Conservation (phyloP, 2,888 invertebrate genomes). For the Diaperis boleti region DNA sequence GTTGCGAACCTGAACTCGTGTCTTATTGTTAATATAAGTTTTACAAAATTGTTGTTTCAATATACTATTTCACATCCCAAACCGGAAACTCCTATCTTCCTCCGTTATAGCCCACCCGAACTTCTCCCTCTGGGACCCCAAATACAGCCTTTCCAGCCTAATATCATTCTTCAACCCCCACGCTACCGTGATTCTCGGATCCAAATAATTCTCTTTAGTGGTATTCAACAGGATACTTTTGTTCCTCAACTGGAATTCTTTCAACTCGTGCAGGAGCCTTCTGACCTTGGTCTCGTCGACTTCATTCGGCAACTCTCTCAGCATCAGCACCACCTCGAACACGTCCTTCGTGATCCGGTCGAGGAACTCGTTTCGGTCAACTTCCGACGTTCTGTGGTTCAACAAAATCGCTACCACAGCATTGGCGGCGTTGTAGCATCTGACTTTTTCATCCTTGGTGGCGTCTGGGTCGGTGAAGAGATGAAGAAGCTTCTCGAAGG, state of each 20-base stretch:
- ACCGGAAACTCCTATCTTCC: no score
- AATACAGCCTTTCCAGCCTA: no score
- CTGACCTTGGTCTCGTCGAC: not conserved
- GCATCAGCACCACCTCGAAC: not conserved
- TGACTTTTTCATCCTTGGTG: not conserved
- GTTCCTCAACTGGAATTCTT: not conserved
- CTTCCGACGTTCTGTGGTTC: conserved; percentile 7
- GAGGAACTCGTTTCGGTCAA: not conserved
- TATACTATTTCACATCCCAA: no score
- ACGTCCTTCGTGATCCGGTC: not conserved
- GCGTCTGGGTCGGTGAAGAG: not conserved
- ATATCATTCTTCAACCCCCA: conserved; percentile 87
- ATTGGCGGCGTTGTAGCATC: conserved; percentile 93
- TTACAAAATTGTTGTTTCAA: no score
- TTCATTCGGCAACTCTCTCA: not conserved
- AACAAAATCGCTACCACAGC: conserved; percentile 92
- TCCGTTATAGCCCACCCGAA: no score
- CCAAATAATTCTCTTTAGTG: conserved; percentile 95
- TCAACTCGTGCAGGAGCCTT: not conserved
- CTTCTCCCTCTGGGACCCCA: no score
- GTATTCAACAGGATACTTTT: conserved; percentile 66
- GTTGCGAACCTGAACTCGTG: no score
- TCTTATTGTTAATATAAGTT: no score
- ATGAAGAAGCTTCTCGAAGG: conserved; percentile 67
- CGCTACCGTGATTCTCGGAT: conserved; percentile 95